Evolutionary conservation across 2,113 vertebrate genomes (phyloP).

Genomic region (Xenopus borealis): DNA sequence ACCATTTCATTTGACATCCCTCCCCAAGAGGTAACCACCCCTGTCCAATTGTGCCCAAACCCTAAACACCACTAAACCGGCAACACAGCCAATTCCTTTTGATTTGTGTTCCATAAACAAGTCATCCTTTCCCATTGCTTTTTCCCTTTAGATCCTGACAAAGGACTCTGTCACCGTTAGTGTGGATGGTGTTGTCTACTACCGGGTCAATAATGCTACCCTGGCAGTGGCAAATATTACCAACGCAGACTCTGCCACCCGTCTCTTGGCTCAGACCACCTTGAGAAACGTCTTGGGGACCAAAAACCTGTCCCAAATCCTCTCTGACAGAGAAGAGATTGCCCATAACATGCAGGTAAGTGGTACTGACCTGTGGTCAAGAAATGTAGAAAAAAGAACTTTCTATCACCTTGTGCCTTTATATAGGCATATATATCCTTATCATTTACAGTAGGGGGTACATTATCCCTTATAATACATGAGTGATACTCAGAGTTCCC

Average conservation of each 20-base stretch:
- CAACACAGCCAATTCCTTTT: too few relatives aligned
- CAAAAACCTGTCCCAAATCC: conserved; percentile 91
- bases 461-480: too few relatives aligned
- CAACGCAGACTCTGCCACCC: conserved; percentile 85
- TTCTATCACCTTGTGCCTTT: too few relatives aligned
- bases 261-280: conserved; percentile 89
- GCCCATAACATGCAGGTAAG: conserved; percentile 93
- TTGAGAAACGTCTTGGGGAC: conserved; percentile 92
- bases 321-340: conserved; percentile 92
- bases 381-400: too few relatives aligned
- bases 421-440: too few relatives aligned
- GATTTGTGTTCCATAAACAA: too few relatives aligned
- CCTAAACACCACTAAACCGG: not conserved
- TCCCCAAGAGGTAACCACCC: conserved; percentile 83
- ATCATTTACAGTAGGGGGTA: too few relatives aligned
- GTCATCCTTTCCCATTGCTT: too few relatives aligned
- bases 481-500: too few relatives aligned
- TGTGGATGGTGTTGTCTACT: conserved; percentile 93
- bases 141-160: conserved; percentile 77
- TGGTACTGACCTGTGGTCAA: not conserved
- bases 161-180: conserved; percentile 92
- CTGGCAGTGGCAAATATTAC: conserved; percentile 91
- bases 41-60: not conserved
- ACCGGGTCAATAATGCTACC: conserved; percentile 88
- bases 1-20: conserved; percentile 95